phyloP scores from a whole-genome alignment of 2,113 vertebrate species.

The Corydoras maculifer region DNA sequence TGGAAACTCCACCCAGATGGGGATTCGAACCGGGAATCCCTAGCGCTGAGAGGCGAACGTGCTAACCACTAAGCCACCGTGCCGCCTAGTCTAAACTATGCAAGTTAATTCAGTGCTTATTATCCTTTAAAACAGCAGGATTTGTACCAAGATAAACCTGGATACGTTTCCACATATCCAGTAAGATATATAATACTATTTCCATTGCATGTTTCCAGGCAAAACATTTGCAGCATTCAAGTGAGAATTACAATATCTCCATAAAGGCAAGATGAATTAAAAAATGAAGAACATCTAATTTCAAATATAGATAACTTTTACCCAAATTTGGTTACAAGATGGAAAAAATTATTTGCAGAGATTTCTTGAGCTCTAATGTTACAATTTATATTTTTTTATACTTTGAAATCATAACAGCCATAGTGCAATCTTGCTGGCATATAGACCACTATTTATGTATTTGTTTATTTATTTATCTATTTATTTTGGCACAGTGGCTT shows the following conservation, averaged over 20 bases:
- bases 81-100: too few relatives aligned
- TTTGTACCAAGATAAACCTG: constrained; percentile 57
- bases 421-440: constrained; percentile 28
- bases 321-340: constrained; percentile 7
- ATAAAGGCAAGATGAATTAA: constrained; percentile 31
- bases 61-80: too few relatives aligned
- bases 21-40: too few relatives aligned
- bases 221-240: constrained; percentile 53
- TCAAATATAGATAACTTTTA: constrained; percentile 25
- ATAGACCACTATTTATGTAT: too few relatives aligned
- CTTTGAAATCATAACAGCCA: constrained; percentile 13
- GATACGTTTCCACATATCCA: constrained; percentile 46
- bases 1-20: too few relatives aligned
- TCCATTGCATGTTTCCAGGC: constrained; percentile 47
- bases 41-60: too few relatives aligned
- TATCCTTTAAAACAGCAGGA: constrained; percentile 25
- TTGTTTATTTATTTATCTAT: too few relatives aligned
- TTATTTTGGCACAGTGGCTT: too few relatives aligned
- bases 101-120: constrained; percentile 39
- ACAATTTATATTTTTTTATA: too few relatives aligned
- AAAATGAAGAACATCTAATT: constrained; percentile 22
- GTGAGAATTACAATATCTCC: constrained; percentile 33
- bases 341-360: too few relatives aligned
- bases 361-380: too few relatives aligned
- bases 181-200: constrained; percentile 47